Percentiles rank a stretch among this genome's conserved stretches.
phyloP scores from a whole-genome alignment of 2,113 vertebrate species.

The Hemichromis elongatus region DNA sequence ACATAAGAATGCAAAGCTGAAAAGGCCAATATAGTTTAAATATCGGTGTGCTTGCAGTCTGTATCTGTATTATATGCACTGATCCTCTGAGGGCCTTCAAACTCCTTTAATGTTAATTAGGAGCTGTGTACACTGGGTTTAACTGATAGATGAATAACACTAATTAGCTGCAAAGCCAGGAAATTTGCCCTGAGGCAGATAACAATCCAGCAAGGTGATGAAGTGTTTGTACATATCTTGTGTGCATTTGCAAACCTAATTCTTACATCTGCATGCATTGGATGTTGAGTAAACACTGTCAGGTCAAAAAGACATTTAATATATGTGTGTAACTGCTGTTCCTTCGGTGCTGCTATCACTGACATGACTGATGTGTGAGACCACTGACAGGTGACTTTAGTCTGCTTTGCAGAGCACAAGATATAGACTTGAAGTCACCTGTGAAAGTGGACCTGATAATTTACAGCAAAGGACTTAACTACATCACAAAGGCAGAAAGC shows the following conservation, averaged over 20 bases:
- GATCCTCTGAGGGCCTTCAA: slow-evolving; percentile 11
- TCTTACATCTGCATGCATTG: slow-evolving; percentile 30
- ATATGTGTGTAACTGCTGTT: not conserved
- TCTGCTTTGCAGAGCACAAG: not conserved
- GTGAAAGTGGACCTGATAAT: slow-evolving; percentile 27
- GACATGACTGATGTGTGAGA: not conserved
- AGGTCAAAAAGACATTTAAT: not conserved
- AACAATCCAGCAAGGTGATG: slow-evolving; percentile 50
- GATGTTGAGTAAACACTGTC: slow-evolving; percentile 1
- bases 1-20: not conserved
- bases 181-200: slow-evolving; percentile 44
- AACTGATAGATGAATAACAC: slow-evolving; percentile 56
- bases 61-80: not conserved
- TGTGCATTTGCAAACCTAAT: slow-evolving; percentile 28
- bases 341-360: not conserved
- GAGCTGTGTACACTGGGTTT: slow-evolving; percentile 47
- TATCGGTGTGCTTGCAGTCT: not conserved
- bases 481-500: slow-evolving; percentile 26
- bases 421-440: slow-evolving; percentile 24
- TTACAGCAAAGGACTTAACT: slow-evolving; percentile 13
- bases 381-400: not conserved
- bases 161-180: slow-evolving; percentile 55
- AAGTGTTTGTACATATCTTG: slow-evolving; percentile 44
- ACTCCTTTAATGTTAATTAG: slow-evolving; percentile 58
- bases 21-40: not conserved